A percentile compares a stretch with the other conserved stretches of the same genome.
These are phyloP conservation scores for Ovibos moschatus DNA, from an alignment of 2,113 vertebrate species.

Conservation along the genomic window DNA sequence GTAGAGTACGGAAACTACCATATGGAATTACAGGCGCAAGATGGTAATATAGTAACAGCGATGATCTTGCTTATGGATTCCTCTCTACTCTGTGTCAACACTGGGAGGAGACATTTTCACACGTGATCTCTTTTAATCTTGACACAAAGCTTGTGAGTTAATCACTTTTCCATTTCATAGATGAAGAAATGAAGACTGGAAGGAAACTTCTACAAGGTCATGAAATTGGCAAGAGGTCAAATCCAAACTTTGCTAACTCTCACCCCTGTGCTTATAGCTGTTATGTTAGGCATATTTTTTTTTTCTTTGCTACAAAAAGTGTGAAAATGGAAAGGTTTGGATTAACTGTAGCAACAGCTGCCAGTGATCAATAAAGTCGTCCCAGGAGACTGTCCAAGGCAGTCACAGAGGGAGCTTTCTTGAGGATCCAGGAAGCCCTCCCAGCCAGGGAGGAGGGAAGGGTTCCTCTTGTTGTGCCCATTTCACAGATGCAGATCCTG, in stretches of 20 bases:
- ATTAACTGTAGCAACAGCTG: not conserved
- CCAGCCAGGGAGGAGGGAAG: too few relatives aligned
- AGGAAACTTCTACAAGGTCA: not conserved
- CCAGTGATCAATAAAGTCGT: too few relatives aligned
- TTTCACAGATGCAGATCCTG: not conserved
- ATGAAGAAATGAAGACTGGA: not conserved
- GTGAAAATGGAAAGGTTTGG: not conserved
- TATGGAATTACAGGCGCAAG: not conserved
- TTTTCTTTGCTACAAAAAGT: not conserved
- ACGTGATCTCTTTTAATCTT: not conserved
- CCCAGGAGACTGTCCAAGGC: not conserved
- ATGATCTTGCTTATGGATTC: not conserved
- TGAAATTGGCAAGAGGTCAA: not conserved
- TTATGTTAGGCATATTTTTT: accelerated
- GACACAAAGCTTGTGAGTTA: not conserved
- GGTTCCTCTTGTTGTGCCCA: not conserved
- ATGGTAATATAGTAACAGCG: not conserved
- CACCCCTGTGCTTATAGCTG: accelerated
- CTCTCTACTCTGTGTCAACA: not conserved
- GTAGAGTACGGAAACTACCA: not conserved
- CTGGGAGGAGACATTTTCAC: not conserved
- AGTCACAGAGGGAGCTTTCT: not conserved
- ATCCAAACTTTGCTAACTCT: not conserved
- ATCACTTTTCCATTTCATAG: not conserved
- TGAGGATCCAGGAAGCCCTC: accelerated